A percentile compares a stretch with the other conserved stretches of the same genome.
Evolutionary conservation across 2,888 invertebrate genomes (phyloP).

Genomic region (Drosophila tanythrix): DNA sequence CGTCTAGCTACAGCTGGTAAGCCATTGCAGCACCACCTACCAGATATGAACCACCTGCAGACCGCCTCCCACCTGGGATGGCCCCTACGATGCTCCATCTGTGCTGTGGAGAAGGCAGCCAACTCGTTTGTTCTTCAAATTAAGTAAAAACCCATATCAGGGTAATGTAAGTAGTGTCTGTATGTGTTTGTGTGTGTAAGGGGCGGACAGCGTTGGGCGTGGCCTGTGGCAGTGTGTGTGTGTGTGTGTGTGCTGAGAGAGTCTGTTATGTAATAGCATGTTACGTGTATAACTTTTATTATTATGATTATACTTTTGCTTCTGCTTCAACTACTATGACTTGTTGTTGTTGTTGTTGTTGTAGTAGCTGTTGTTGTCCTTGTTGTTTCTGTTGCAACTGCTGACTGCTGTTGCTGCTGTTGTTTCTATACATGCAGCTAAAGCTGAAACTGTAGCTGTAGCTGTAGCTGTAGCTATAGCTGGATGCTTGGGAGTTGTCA

Average conservation of each 20-base stretch:
- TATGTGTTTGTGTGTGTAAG: slow-evolving; percentile 20
- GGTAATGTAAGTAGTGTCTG: slow-evolving; percentile 29
- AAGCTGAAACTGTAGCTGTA: slow-evolving; percentile 15
- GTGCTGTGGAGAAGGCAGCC: not conserved
- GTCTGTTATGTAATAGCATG: slow-evolving; percentile 79
- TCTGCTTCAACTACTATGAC: slow-evolving; percentile 51
- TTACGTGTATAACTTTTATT: slow-evolving; percentile 80
- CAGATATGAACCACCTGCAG: not conserved
- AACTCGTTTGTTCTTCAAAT: slow-evolving; percentile 64
- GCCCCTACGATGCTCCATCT: slow-evolving; percentile 3
- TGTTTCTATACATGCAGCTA: slow-evolving; percentile 28
- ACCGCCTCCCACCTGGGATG: not conserved
- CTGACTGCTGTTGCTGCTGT: slow-evolving; percentile 20
- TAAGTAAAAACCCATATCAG: slow-evolving; percentile 67
- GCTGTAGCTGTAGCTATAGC: slow-evolving; percentile 24
- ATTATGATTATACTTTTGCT: slow-evolving; percentile 74
- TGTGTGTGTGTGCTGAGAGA: slow-evolving; percentile 26
- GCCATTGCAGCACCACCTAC: not conserved
- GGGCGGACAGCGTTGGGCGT: slow-evolving; percentile 25
- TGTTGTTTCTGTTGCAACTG: slow-evolving; percentile 19
- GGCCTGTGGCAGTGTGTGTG: slow-evolving; percentile 26
- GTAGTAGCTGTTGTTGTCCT: not conserved
- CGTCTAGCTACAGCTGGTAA: not conserved
- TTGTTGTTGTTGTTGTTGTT: slow-evolving; percentile 20
- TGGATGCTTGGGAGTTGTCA: slow-evolving; percentile 37